These are phyloP conservation scores for Sarcophaga carnaria DNA, from an alignment of 2,888 invertebrate genomes.

Conservation along the genomic window DNA sequence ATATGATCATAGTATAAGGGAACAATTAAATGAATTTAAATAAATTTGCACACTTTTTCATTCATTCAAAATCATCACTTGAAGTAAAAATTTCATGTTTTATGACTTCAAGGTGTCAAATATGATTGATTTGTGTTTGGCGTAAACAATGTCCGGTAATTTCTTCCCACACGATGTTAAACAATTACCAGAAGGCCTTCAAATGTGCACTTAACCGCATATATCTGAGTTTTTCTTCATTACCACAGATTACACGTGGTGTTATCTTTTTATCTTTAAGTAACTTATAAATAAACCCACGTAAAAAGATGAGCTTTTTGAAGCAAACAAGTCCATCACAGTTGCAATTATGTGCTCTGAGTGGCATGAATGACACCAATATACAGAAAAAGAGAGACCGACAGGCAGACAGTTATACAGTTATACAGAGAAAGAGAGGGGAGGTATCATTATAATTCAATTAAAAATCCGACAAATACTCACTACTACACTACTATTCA, in stretches of 20 bases:
- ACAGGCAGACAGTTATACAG: not conserved
- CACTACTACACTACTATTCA: conserved; percentile 18
- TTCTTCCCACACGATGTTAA: not conserved
- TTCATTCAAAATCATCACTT: too few relatives aligned
- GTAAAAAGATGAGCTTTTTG: not conserved
- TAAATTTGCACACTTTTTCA: too few relatives aligned
- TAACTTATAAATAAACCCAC: conserved; percentile 1
- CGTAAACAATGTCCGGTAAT: too few relatives aligned
- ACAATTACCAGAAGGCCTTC: not conserved
- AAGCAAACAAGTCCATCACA: conserved; percentile 13
- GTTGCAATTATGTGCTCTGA: conserved; percentile 11
- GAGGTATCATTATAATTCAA: conserved; percentile 53
- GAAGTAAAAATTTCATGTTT: too few relatives aligned
- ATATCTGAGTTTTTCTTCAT: not conserved
- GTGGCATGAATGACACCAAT: not conserved
- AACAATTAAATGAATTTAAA: too few relatives aligned
- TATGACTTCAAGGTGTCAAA: not conserved
- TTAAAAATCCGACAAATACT: conserved; percentile 35
- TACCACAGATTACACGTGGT: not conserved
- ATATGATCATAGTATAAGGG: too few relatives aligned
- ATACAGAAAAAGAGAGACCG: not conserved
- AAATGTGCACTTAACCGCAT: too few relatives aligned
- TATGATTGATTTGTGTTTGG: not conserved
- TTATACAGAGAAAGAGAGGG: not conserved
- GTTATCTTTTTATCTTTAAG: not conserved